These are phyloP conservation scores for Drosophila anceps DNA, from an alignment of 2,888 invertebrate genomes.

Conservation along the genomic window DNA sequence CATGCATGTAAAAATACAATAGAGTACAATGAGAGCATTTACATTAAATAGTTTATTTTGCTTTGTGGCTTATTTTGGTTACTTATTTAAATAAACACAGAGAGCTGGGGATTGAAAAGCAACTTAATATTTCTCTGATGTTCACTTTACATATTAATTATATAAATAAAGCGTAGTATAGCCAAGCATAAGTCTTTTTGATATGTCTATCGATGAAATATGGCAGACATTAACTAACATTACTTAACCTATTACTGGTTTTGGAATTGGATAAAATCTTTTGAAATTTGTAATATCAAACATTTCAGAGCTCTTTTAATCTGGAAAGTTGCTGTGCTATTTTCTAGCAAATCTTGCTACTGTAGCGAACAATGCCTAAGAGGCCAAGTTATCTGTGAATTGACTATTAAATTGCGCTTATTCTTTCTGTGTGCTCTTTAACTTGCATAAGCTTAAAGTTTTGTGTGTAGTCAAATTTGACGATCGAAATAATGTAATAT, in stretches of 20 bases:
- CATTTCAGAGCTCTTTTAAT: neutral
- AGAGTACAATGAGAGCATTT: constrained; percentile 22
- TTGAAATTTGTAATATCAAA: too few relatives aligned
- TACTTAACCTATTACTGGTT: too few relatives aligned
- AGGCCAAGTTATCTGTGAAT: neutral
- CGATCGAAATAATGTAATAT: neutral
- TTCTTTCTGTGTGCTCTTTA: neutral
- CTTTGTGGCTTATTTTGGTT: constrained; percentile 2
- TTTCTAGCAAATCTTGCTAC: neutral
- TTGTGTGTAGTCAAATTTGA: neutral
- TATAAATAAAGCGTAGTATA: too few relatives aligned
- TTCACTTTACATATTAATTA: too few relatives aligned
- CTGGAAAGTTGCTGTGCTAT: neutral
- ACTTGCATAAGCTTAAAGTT: neutral
- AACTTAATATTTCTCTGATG: too few relatives aligned
- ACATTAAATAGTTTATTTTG: constrained; percentile 1
- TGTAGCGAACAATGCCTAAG: too few relatives aligned
- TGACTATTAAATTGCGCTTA: neutral
- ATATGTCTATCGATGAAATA: too few relatives aligned
- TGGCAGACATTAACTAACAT: too few relatives aligned
- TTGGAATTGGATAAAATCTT: too few relatives aligned
- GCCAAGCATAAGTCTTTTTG: too few relatives aligned
- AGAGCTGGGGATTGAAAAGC: neutral
- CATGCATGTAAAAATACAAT: constrained; percentile 29
- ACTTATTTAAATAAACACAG: neutral